Conservation (phyloP, 2,888 invertebrate genomes). For the Lasioglossum malachurum region DNA sequence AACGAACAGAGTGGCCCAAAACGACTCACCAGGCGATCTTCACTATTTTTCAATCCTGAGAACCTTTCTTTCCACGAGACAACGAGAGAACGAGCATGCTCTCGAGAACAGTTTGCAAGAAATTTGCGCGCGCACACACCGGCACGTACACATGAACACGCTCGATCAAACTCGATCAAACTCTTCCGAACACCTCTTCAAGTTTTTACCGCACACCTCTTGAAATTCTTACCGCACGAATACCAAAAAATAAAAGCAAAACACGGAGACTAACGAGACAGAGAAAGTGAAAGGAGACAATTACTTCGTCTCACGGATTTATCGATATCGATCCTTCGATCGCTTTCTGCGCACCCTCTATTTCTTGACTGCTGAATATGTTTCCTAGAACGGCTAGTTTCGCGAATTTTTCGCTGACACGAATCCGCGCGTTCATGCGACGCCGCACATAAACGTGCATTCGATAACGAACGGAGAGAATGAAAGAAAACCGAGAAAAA, state of each 20-base stretch:
- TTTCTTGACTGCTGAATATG: constrained; percentile 57
- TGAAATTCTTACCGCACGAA: neutral
- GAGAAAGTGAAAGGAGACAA: neutral
- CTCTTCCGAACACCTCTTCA: constrained; percentile 4
- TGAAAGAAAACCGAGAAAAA: neutral
- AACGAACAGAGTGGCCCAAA: constrained; percentile 38
- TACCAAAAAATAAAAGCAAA: neutral
- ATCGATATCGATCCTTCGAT: constrained; percentile 65
- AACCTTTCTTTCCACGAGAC: constrained; percentile 32
- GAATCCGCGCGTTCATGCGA: constrained; percentile 39
- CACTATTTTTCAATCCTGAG: constrained; percentile 20
- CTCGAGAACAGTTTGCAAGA: constrained; percentile 8
- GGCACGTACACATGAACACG: neutral
- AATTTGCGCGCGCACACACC: constrained; percentile 4
- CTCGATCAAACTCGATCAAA: constrained; percentile 12
- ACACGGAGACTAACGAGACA: neutral
- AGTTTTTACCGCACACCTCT: neutral
- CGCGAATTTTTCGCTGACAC: constrained; percentile 55
- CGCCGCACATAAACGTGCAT: neutral
- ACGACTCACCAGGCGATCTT: constrained; percentile 10
- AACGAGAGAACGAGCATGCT: constrained; percentile 36
- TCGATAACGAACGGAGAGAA: neutral
- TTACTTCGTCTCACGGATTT: constrained; percentile 60
- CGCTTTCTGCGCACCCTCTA: constrained; percentile 65
- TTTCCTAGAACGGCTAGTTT: constrained; percentile 73